Percentiles rank a stretch among this genome's conserved stretches.
Conservation (phyloP, 2,113 vertebrate species). For the Aspiorhynchus laticeps region DNA sequence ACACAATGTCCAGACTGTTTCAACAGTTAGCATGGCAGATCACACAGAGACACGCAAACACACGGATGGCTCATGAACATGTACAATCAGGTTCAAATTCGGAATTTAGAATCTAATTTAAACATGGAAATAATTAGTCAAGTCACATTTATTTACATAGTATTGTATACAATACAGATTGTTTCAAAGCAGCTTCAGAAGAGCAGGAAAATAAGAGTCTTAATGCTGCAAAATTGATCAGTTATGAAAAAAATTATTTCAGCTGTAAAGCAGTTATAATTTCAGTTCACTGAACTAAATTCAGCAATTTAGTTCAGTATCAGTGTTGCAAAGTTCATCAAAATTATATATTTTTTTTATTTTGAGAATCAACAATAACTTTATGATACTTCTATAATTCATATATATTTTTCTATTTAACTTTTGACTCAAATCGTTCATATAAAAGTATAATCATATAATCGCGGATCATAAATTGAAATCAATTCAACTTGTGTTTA, state of each 20-base stretch:
- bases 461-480: no score
- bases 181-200: not conserved
- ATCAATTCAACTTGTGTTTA: no score
- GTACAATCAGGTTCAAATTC: not conserved
- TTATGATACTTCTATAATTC: no score
- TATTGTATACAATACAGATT: not conserved
- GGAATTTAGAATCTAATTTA: not conserved
- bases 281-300: no score
- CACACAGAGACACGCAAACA: not conserved
- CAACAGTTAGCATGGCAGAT: not conserved
- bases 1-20: conserved; percentile 18
- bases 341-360: no score
- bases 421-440: not conserved
- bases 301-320: no score
- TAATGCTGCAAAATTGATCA: no score
- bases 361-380: no score
- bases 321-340: no score
- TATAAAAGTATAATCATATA: no score
- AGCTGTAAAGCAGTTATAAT: not conserved
- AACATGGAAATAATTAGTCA: not conserved
- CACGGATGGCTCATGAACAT: not conserved
- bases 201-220: not conserved
- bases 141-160: not conserved
- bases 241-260: not conserved
- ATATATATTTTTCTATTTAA: not conserved